Base-by-base conservation (phyloP, 2,113 vertebrate genomes). In the Grammomys surdaster region DNA sequence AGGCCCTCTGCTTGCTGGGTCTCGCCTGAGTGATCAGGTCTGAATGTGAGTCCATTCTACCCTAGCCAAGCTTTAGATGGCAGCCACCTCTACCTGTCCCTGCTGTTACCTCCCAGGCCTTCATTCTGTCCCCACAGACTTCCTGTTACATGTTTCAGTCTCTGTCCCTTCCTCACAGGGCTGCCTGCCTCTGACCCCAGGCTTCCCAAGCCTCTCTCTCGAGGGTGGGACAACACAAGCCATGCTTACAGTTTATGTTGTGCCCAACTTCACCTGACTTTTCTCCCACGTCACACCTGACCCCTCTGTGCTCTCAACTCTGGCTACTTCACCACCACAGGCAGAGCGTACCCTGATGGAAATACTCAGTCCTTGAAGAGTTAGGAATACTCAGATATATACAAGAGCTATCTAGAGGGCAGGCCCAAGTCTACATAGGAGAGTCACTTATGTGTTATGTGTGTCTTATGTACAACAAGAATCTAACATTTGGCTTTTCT, bases 111-210 rank as follows among this genome's bases (percentile, higher is more conserved):
- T 22, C n/a, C 3, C 69, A 20, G 56, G n/a, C 5, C 58, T 93
- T 67, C 4, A 31, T 20, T 19, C 19, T 0, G 12, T 65, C 60
- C 40, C 70, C 24, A 10, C 43, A 69, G 87, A 43, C 33, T 75
- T 78, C 73, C 40, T 5, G n/a, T 22, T 0, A 0, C 20, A 56
- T 19, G 1, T 8, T 67, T 60, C 80, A 60, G 58, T 31, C 40
- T 7, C 33, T 24, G 0, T 13, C 36, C 51, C 51, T 73, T 86
- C n/a, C 43, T 51, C 26, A 12, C 1, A 19, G 80, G 54, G 58
- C 70, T 26, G 16, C 51, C 51, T 51, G 72, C 16, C 40, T 31
- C 14, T 0, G 0, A 3, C 28, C 31, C 40, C 8, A 0, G 7
- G 9, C 28, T 24, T 7, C 31, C 28, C 77, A 81, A 1, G 16